Evolutionary conservation across 2,888 invertebrate genomes (phyloP), one percentile per base, ranked within the genome.

Genomic region (Poecilus cupreus): DNA sequence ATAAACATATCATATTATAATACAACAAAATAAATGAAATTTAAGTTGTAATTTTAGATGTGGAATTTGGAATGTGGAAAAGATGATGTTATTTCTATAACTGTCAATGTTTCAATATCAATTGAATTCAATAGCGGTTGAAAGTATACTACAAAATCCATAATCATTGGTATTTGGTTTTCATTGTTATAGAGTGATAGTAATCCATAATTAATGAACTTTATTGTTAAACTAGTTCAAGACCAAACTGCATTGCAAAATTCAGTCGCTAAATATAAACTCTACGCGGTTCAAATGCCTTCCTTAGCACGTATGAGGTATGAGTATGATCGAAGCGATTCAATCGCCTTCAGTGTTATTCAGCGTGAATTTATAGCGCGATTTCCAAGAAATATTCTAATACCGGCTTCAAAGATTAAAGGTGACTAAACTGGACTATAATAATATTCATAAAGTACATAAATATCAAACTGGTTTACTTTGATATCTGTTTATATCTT

Each of bases 211-310:
- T 60, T 24, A 24, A 60, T 60, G 26, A 60, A 60, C 60, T 26
- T 60, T 60, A 60, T 60, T 60, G 26, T 60, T 22, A 24, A 60
- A 60, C 24, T 60, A 60, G 60, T 60, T 60, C 60, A 60, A 60
- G 60, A 26, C 3, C 60, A 60, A 60, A 24, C 60, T 24, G 26
- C 60, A 13, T 24, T 24, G 26, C 60, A 60, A 24, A 6, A 60
- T 60, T 60, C 60, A n/a, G 22, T 13, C 26, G n/a, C 24, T 60
- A 60, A 60, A 60, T 13, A 26, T 60, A 26, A 60, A 60, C 24
- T n/a, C 54, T 54, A 54, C 54, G n/a, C 22, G 24, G 5, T 60
- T 60, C 60, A 10, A 60, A 60, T 13, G 24, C 60, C 24, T 60
- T 60, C 54, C 24, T 60, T 60, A 26, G 13, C 60, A 24, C 60